A percentile compares a stretch with the other conserved stretches of the same genome.
phyloP scores from a whole-genome alignment of 2,797 vertebrate species.

The Parauchenoglanis ngamensis region DNA sequence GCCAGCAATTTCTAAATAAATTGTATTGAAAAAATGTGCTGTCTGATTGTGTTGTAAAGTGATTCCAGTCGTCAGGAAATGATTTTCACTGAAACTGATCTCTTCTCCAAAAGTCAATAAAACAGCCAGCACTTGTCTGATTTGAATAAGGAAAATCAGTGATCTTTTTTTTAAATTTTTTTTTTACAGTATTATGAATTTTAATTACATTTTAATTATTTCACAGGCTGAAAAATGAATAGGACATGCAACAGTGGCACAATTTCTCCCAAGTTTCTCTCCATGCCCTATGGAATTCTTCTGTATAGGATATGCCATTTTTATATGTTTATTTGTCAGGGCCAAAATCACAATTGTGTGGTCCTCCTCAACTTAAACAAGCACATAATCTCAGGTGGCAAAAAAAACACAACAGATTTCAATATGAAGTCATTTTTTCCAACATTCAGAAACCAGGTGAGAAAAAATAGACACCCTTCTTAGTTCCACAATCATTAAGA shows the following conservation, averaged over 20 bases:
- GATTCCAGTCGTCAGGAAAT: constrained; percentile 3
- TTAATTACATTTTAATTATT: neutral
- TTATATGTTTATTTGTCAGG: neutral
- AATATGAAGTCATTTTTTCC: neutral
- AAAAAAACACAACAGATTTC: neutral
- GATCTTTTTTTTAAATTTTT: neutral
- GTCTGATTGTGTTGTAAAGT: constrained; percentile 23
- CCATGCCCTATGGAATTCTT: neutral
- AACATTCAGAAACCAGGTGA: neutral
- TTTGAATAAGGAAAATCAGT: neutral
- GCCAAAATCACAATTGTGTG: neutral
- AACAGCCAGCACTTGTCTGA: neutral
- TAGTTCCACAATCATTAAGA: neutral
- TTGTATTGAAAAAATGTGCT: neutral
- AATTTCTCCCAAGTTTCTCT: neutral
- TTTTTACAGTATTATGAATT: neutral
- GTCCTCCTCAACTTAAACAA: neutral
- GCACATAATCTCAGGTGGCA: neutral
- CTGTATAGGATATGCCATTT: neutral
- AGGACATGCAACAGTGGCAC: neutral
- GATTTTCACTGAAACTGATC: neutral
- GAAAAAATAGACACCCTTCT: neutral
- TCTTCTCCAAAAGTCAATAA: neutral
- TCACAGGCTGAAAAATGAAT: neutral
- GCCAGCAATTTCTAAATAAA: constrained; percentile 77